Base-by-base conservation (phyloP, 2,113 vertebrate species). In the Apteryx mantelli region DNA sequence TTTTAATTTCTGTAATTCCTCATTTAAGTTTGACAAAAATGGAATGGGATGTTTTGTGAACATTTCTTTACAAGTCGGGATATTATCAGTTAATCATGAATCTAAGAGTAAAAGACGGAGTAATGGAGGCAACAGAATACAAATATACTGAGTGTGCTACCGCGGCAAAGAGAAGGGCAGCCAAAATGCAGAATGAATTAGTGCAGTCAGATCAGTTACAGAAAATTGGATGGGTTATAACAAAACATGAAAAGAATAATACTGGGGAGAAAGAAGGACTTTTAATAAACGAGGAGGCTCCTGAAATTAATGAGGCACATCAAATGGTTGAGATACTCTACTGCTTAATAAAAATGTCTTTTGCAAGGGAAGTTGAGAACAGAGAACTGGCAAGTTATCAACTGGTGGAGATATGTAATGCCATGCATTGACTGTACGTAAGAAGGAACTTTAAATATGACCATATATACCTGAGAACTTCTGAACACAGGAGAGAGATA, bases 291-390 rank as follows among this genome's bases (percentile, higher is more conserved):
- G 79, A 88, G 34, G 36, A 86, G 55, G 58, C 69, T 82, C 55
- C 78, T 82, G 76, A 96, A 97, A 97, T 92, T 95, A 95, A 95
- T 76, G 78, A 93, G 46, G 86, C 61, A 68, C 5, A 96, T 95
- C 93, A 75, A 93, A 91, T 34, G 28, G n/a, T 11, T 86, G 94
- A 95, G 76, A 40, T 91, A 94, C n/a, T 63, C 52, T 68, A 70
- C 21, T 84, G 76, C 52, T 88, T 93, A 81, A 81, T 53, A 32
- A 69, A 94, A 91, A 81, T 0, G 2, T 28, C 46, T 86, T 90
- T 56, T 56, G 34, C 28, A 34, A 75, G 58, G 74, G 55, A 94
- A 92, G 42, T 8, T 70, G 48, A 70, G 78, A 77, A 71, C 15
- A 82, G 84, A 55, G 38, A 75, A 78, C 53, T 88, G 75, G 60